Evolutionary conservation across 2,888 invertebrate species (phyloP).

Genomic region (Xylota segnis): DNA sequence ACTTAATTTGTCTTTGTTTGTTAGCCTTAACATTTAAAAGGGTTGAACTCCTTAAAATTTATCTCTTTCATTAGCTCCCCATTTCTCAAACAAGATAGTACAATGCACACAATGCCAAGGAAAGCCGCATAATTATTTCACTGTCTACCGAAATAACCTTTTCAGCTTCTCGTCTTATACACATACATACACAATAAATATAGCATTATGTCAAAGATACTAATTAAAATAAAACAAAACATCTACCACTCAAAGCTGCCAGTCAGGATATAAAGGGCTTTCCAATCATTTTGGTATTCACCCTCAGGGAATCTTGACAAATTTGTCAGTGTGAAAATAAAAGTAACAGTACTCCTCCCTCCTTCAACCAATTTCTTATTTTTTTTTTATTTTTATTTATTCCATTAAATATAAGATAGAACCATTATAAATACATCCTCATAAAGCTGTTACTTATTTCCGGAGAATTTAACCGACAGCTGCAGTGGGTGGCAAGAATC

Average conservation of each 20-base stretch:
- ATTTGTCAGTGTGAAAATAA: conserved; percentile 45
- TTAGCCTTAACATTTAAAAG: background rate
- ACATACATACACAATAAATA: conserved; percentile 1
- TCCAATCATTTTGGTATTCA: conserved; percentile 38
- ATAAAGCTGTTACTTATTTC: conserved; percentile 74
- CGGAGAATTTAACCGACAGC: conserved; percentile 71
- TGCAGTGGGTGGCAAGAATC: conserved; percentile 63
- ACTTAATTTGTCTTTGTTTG: background rate
- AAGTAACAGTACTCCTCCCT: background rate
- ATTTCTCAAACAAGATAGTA: conserved; percentile 3
- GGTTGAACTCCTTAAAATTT: conserved; percentile 14
- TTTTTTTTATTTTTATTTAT: conserved; percentile 18
- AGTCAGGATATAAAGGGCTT: conserved; percentile 28
- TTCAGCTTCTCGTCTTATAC: conserved; percentile 8
- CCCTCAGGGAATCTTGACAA: conserved; percentile 40
- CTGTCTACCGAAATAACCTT: background rate
- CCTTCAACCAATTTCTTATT: background rate
- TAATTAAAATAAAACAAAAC: conserved; percentile 33
- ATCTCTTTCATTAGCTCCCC: conserved; percentile 10
- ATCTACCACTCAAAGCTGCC: conserved; percentile 1
- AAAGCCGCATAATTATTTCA: conserved; percentile 9
- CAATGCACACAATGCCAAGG: conserved; percentile 12
- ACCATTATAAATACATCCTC: conserved; percentile 67
- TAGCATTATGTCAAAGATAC: conserved; percentile 25
- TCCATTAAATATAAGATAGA: conserved; percentile 42